A percentile compares a stretch with the other conserved stretches of the same genome.
These are phyloP conservation scores for Meghimatium bilineatum DNA, from an alignment of 2,888 invertebrate species.

Conservation along the genomic window DNA sequence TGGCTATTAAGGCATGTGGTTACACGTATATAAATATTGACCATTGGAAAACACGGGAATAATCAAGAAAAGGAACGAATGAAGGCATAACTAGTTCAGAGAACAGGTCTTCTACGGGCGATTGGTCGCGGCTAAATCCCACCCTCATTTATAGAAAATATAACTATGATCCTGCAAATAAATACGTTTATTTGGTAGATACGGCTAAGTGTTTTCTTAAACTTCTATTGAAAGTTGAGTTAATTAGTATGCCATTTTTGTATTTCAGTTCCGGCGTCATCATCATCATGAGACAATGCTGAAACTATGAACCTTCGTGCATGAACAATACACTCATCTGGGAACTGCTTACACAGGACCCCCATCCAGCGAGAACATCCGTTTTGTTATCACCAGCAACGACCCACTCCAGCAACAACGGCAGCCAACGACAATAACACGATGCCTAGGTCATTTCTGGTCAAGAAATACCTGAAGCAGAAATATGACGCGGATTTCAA, in stretches of 20 bases:
- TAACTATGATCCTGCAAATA: too few relatives aligned
- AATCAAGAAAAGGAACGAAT: too few relatives aligned
- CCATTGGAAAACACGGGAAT: too few relatives aligned
- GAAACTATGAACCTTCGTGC: not conserved
- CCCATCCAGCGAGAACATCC: not conserved
- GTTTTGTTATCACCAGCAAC: not conserved
- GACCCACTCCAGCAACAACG: conserved; percentile 9
- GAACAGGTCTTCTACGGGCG: too few relatives aligned
- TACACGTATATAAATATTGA: too few relatives aligned
- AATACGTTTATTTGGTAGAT: too few relatives aligned
- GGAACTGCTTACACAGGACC: not conserved
- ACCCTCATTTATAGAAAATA: too few relatives aligned
- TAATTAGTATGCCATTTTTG: not conserved
- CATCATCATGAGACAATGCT: not conserved
- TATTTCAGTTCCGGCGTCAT: not conserved
- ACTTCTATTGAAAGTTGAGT: too few relatives aligned
- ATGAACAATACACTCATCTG: not conserved
- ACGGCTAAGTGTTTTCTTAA: too few relatives aligned
- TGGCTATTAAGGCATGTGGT: too few relatives aligned
- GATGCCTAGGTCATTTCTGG: conserved; percentile 72
- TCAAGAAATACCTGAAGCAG: conserved; percentile 65
- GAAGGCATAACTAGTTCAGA: too few relatives aligned
- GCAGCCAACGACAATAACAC: conserved; percentile 38
- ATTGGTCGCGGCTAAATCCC: too few relatives aligned
- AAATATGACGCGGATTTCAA: conserved; percentile 57